Percentiles rank a stretch among this genome's conserved stretches.
These are phyloP conservation scores for Drosophila sp. DNA, from an alignment of 1,140 invertebrate species.

Conservation along the genomic window DNA sequence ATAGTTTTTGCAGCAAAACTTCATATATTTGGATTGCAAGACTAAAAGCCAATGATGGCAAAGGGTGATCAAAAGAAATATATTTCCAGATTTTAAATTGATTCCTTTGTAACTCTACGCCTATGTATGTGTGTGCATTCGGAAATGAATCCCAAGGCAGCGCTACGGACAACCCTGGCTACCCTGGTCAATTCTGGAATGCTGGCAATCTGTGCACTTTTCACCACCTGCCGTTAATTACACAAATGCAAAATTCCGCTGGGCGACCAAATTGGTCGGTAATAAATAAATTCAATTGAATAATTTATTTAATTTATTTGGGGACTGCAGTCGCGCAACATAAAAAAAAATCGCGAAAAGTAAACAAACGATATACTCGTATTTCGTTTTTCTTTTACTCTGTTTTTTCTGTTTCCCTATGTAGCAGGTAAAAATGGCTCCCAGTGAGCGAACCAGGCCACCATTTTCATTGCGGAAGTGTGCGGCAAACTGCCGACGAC, in stretches of 20 bases:
- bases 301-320: conserved; percentile 84
- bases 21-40: neutral
- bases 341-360: conserved; percentile 48
- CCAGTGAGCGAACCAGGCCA: conserved; percentile 31
- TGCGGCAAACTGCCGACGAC: conserved; percentile 63
- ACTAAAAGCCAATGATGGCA: no score
- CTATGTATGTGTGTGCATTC: neutral
- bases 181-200: conserved; percentile 2
- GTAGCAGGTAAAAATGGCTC: conserved; percentile 64
- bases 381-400: conserved; percentile 38
- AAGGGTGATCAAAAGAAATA: no score
- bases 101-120: neutral
- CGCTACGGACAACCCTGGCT: conserved; percentile 52
- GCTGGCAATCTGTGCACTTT: conserved; percentile 37
- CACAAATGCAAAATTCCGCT: conserved; percentile 77
- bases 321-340: conserved; percentile 56
- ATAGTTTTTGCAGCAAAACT: neutral
- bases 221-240: conserved; percentile 74
- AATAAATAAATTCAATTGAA: conserved; percentile 84
- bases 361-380: conserved; percentile 44
- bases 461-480: conserved; percentile 67
- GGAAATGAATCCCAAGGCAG: conserved; percentile 46
- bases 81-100: no score
- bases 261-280: conserved; percentile 74
- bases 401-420: neutral